A percentile compares a stretch with the other conserved stretches of the same genome.
These are phyloP conservation scores for Acanthiza pusilla DNA, from an alignment of 2,797 vertebrate genomes.

Conservation along the genomic window DNA sequence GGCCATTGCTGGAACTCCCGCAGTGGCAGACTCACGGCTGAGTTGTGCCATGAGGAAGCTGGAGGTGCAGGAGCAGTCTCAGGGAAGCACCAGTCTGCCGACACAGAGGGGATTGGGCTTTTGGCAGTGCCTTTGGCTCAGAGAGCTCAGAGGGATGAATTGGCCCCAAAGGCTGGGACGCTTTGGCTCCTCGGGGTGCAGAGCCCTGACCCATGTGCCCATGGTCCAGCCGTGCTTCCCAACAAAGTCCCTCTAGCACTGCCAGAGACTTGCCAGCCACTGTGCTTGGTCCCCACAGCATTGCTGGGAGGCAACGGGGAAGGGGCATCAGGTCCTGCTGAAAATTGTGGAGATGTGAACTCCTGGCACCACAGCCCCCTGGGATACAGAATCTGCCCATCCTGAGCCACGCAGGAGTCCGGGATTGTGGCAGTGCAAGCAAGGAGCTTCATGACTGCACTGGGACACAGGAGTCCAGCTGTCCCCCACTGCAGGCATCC, in stretches of 20 bases:
- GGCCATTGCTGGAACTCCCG: neutral
- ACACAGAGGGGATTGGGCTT: neutral
- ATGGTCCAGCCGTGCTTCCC: neutral
- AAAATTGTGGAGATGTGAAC: fast-evolving
- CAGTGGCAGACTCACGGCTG: fast-evolving
- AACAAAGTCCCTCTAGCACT: neutral
- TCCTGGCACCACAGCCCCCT: neutral
- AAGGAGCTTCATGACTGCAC: neutral
- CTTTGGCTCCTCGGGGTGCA: neutral
- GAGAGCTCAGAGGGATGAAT: neutral
- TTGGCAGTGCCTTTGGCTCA: neutral
- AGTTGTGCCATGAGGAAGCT: neutral
- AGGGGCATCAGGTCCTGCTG: neutral
- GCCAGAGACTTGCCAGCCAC: neutral
- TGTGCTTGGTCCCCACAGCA: fast-evolving
- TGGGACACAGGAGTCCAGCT: neutral
- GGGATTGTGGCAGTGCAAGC: neutral
- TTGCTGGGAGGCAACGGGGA: fast-evolving
- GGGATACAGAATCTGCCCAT: neutral
- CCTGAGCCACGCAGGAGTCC: neutral
- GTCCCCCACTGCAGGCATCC: fast-evolving
- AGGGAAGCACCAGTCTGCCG: neutral
- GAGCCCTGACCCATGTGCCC: fast-evolving
- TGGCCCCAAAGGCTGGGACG: fast-evolving
- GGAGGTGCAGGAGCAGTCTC: neutral